Evolutionary conservation across 1,140 invertebrate species (phyloP).

Genomic region (Polypedilum vanderplanki): DNA sequence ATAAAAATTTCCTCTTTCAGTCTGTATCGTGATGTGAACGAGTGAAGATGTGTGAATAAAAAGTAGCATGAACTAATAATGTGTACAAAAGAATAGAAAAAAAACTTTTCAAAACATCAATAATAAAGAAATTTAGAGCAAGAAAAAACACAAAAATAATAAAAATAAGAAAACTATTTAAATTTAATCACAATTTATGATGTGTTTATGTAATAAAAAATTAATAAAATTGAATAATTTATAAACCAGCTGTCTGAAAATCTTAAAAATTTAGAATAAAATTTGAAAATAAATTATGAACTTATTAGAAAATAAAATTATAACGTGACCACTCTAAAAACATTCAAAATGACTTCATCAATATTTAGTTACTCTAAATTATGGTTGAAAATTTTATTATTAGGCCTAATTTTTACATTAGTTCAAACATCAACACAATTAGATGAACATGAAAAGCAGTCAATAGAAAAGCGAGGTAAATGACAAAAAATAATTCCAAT

Average conservation of each 20-base stretch:
- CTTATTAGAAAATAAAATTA: neutral
- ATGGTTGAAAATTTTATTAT: conserved; percentile 20
- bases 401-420: neutral
- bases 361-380: neutral
- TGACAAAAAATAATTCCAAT: no score
- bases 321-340: conserved; percentile 19
- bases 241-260: neutral
- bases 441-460: neutral
- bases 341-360: neutral
- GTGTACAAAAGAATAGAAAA: no score
- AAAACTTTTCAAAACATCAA: no score
- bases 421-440: conserved; percentile 10
- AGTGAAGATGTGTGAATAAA: neutral
- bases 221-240: neutral
- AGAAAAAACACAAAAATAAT: no score
- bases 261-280: neutral
- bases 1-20: no score
- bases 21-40: neutral
- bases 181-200: no score
- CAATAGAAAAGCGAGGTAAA: conserved; percentile 20
- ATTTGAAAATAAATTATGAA: neutral
- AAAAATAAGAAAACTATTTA: neutral
- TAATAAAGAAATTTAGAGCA: no score
- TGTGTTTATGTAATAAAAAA: neutral
- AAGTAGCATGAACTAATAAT: no score